Evolutionary conservation across 2,113 vertebrate genomes (phyloP).

Genomic region (Phaethornis superciliosus): DNA sequence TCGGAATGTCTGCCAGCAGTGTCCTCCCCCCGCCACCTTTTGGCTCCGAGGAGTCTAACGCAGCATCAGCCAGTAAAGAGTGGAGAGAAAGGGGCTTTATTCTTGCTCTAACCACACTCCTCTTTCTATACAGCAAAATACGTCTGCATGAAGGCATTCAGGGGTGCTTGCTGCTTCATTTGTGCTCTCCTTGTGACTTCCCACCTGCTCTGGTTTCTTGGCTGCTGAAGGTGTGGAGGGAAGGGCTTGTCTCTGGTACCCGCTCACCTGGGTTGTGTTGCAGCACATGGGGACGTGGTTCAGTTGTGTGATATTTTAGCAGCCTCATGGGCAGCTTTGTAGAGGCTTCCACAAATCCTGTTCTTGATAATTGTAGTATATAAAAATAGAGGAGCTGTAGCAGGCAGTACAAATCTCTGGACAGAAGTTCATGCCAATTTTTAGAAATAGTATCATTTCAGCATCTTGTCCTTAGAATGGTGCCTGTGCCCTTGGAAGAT

Average conservation of each 20-base stretch:
- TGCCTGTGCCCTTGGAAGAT: not conserved
- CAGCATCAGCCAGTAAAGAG: not conserved
- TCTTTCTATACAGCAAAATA: not conserved
- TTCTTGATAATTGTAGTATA: not conserved
- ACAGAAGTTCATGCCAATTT: not conserved
- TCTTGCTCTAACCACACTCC: not conserved
- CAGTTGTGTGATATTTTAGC: not conserved
- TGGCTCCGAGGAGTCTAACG: not conserved
- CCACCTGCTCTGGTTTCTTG: not conserved
- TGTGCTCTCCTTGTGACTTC: not conserved
- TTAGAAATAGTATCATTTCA: not conserved
- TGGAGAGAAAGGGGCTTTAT: not conserved
- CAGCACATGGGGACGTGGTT: accelerated
- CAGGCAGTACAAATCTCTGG: not conserved
- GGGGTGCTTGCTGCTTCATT: not conserved
- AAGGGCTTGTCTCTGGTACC: not conserved
- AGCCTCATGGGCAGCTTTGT: not conserved
- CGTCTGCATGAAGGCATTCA: not conserved
- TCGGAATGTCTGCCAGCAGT: not conserved
- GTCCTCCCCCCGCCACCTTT: too few relatives aligned
- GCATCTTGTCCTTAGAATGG: not conserved
- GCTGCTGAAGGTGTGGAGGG: not conserved
- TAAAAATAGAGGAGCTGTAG: not conserved
- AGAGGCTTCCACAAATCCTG: not conserved
- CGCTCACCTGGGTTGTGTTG: accelerated